Percentiles rank a stretch among this genome's conserved stretches.
phyloP scores from a whole-genome alignment of 2,797 vertebrate genomes.

The Potorous gilbertii region DNA sequence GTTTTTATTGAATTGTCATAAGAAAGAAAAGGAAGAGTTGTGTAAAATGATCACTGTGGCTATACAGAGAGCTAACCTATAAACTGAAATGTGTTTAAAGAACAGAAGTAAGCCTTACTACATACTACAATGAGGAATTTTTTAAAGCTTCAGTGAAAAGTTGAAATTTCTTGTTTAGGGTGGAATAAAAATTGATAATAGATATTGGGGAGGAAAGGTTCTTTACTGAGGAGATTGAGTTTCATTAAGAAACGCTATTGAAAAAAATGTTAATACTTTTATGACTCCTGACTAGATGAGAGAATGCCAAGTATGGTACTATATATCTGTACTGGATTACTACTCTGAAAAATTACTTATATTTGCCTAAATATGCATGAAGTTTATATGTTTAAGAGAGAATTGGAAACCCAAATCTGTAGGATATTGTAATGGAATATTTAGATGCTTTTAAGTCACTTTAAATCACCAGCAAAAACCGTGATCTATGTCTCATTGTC shows the following conservation, averaged over 20 bases:
- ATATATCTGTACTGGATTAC: neutral
- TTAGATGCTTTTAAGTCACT: neutral
- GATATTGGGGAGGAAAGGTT: rapidly evolving
- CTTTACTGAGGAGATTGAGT: neutral
- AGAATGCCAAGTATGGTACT: neutral
- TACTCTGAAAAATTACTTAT: neutral
- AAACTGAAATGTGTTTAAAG: neutral
- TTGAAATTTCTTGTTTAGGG: neutral
- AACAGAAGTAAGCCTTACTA: neutral
- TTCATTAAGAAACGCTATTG: neutral
- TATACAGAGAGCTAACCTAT: neutral
- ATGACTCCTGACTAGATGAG: neutral
- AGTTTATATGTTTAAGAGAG: neutral
- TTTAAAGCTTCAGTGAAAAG: neutral
- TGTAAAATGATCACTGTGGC: neutral
- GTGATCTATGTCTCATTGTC: neutral
- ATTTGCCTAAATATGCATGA: neutral
- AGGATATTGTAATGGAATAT: neutral
- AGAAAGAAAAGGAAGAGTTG: neutral
- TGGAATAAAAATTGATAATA: neutral
- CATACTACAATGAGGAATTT: neutral
- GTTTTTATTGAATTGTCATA: neutral
- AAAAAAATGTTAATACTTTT: neutral
- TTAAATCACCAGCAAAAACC: neutral
- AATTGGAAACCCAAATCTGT: neutral